Evolutionary conservation across 2,113 vertebrate species (phyloP), one percentile per base, ranked within the genome.

Genomic region (Dunckerocampus dactyliophorus): DNA sequence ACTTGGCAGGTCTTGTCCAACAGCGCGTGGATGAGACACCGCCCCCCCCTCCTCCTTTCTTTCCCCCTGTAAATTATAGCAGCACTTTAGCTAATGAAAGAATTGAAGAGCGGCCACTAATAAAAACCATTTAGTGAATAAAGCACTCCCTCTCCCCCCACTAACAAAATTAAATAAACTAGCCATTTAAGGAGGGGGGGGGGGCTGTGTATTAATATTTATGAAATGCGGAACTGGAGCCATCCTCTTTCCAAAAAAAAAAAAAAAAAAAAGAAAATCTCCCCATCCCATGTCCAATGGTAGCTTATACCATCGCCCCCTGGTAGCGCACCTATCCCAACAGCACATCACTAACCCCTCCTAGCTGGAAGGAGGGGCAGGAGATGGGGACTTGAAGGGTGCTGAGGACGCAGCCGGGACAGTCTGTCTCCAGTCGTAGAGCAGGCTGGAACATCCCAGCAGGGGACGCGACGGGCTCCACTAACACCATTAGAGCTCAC

Each of bases 1-100:
- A 56, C 54, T 42, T 56, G 39, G 39, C 12, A 70, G 65, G 55
- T 71, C 54, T 52, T 47, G 72, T 62, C 21, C 57, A 51, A 22
- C 49, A 51, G 49, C 17, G 28, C 14, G 9, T 21, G 6, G 13
- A 47, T 60, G 42, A 60, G 58, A 15, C 59, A 4, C 54, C 17
- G 42, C 42, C 82, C 79, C 72, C 76, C 55, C 78, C 76, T 77
- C 69, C 85, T 9, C 0, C 2, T 34, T 53, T 17, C 24, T 66
- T 76, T 71, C 77, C 78, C 86, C 85, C 87, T 91, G 89, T 92
- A 91, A 92, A 92, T 92, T 92, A 92, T 91, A 88, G 90, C 89
- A 89, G 91, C 91, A 92, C 91, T 92, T 91, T 91, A 91, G 88
- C 90, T 92, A 92, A 92, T 92, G 91, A 92, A 92, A 92, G 89